Evolutionary conservation across 2,113 vertebrate genomes (phyloP).

Genomic region (Apodemus speciosus): DNA sequence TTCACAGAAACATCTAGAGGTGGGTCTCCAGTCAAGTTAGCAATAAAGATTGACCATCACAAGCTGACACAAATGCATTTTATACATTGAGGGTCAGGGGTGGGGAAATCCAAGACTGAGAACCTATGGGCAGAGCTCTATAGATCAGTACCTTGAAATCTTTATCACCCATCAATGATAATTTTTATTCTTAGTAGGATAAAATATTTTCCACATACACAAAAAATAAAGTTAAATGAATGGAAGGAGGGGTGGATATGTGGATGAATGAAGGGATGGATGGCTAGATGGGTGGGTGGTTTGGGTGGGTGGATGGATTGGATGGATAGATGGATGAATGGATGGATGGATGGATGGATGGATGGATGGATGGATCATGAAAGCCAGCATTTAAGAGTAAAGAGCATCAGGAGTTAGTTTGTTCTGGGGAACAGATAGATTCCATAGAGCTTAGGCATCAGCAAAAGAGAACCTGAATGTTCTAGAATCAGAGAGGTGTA

Average conservation of each 20-base stretch:
- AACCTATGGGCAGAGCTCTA: slow-evolving; percentile 88
- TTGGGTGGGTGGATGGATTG: background rate
- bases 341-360: background rate
- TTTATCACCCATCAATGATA: background rate
- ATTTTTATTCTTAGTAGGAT: background rate
- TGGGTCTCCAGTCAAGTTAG: background rate
- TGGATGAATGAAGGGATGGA: background rate
- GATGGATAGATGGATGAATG: background rate
- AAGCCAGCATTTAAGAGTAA: accelerated
- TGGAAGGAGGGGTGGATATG: background rate
- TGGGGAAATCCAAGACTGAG: slow-evolving; percentile 87
- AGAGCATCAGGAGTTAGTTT: no score
- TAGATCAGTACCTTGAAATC: slow-evolving; percentile 66
- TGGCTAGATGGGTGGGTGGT: background rate
- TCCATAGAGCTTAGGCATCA: accelerated
- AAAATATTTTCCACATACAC: background rate
- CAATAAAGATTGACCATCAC: background rate
- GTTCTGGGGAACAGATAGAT: accelerated
- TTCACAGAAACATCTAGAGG: background rate
- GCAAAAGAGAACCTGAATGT: no score
- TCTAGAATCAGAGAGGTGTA: accelerated
- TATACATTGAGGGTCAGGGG: slow-evolving; percentile 87
- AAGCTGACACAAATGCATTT: slow-evolving; percentile 87
- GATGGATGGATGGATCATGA: background rate
- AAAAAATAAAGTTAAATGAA: background rate